These are phyloP conservation scores for Anabacerthia variegaticeps DNA, from an alignment of 2,797 vertebrate species.

Conservation along the genomic window DNA sequence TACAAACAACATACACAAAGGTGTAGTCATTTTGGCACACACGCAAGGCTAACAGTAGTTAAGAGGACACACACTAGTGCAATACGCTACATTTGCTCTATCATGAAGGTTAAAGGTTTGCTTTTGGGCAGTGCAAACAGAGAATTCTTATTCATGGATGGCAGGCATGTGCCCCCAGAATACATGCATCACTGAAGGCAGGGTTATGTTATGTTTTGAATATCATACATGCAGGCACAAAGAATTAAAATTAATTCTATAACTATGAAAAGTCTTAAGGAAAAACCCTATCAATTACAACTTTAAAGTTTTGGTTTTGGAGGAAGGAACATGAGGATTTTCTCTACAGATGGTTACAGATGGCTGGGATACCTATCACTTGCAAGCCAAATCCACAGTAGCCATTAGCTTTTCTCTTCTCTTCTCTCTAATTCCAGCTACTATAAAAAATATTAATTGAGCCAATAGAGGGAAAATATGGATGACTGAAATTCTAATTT, in stretches of 20 bases:
- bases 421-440: background rate
- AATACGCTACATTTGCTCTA: background rate
- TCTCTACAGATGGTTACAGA: background rate
- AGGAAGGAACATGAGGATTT: background rate
- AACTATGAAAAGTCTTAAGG: background rate
- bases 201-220: background rate
- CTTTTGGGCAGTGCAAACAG: background rate
- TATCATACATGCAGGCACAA: constrained; percentile 24
- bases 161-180: background rate
- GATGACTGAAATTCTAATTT: background rate
- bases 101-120: background rate
- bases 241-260: background rate
- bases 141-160: background rate
- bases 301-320: background rate
- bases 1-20: background rate
- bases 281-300: background rate
- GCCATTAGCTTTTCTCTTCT: background rate
- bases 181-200: constrained; percentile 5
- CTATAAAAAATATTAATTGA: background rate
- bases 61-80: background rate
- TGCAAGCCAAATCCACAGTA: background rate
- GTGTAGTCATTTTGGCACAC: constrained; percentile 9
- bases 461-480: background rate
- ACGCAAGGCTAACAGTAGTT: background rate
- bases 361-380: background rate